These are phyloP conservation scores for Echinops telfairi DNA, from an alignment of 2,113 vertebrate species.

Conservation along the genomic window DNA sequence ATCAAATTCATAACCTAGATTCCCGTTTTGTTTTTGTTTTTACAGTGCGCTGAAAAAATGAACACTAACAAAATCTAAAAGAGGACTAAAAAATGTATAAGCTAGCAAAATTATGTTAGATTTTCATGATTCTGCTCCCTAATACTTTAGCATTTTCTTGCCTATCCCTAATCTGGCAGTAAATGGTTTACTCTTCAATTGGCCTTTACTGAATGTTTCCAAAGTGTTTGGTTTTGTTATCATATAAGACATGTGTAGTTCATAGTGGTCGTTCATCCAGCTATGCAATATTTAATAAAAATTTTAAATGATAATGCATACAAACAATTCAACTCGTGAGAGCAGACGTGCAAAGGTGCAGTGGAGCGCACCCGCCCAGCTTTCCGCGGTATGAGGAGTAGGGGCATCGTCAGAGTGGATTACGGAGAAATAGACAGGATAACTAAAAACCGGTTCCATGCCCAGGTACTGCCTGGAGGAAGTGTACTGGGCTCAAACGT, in stretches of 20 bases:
- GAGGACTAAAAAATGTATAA: neutral
- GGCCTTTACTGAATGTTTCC: slow-evolving; percentile 27
- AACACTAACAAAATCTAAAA: slow-evolving; percentile 33
- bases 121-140: slow-evolving; percentile 24
- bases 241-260: neutral
- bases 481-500: neutral
- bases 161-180: neutral
- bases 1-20: slow-evolving; percentile 44
- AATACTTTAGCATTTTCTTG: slow-evolving; percentile 56
- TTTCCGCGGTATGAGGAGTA: neutral
- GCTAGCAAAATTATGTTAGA: slow-evolving; percentile 23
- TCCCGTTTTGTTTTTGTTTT: slow-evolving; percentile 35
- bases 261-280: neutral
- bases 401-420: neutral
- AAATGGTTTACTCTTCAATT: slow-evolving; percentile 9
- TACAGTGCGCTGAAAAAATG: slow-evolving; percentile 19
- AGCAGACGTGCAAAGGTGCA: neutral
- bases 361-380: neutral
- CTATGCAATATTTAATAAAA: neutral
- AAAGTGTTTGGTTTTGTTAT: slow-evolving; percentile 10
- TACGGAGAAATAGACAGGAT: neutral
- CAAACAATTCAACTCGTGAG: neutral
- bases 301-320: slow-evolving; percentile 2
- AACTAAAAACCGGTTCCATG: neutral
- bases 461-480: neutral